A percentile compares a stretch with the other conserved stretches of the same genome.
These are phyloP conservation scores for Lymantria monacha DNA, from an alignment of 2,888 invertebrate species.

Conservation along the genomic window DNA sequence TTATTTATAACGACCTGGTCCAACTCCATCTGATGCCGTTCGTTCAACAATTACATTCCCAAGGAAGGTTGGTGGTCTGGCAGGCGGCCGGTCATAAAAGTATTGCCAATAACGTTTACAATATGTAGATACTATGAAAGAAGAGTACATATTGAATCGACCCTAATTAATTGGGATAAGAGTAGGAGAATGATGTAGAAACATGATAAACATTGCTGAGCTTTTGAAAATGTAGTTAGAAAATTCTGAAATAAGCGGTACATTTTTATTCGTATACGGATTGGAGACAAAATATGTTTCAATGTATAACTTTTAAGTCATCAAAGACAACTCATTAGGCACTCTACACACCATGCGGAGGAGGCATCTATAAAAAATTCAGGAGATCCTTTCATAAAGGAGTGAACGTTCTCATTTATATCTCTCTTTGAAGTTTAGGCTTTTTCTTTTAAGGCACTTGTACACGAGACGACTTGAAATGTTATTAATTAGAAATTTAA, in stretches of 20 bases:
- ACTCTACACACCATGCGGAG: slow-evolving; percentile 57
- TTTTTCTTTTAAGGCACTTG: slow-evolving; percentile 52
- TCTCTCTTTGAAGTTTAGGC: slow-evolving; percentile 61
- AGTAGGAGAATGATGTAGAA: slow-evolving; percentile 4
- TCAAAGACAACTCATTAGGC: slow-evolving; percentile 64
- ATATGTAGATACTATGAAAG: too few species aligned
- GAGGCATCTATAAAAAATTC: slow-evolving; percentile 60
- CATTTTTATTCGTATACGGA: slow-evolving; percentile 29
- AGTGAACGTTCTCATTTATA: slow-evolving; percentile 52
- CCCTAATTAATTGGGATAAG: too few species aligned
- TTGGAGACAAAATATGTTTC: slow-evolving; percentile 41
- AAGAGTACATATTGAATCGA: too few species aligned
- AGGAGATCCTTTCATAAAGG: slow-evolving; percentile 49
- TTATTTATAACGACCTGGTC: too few species aligned
- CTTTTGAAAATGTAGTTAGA: slow-evolving; percentile 3
- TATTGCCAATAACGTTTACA: too few species aligned
- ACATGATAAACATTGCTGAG: slow-evolving; percentile 7
- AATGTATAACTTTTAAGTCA: slow-evolving; percentile 52
- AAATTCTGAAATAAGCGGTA: slow-evolving; percentile 18
- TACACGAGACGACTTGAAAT: slow-evolving; percentile 33
- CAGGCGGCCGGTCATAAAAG: too few species aligned
- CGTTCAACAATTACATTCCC: too few species aligned
- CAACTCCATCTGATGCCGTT: too few species aligned
- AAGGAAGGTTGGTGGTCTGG: too few species aligned
- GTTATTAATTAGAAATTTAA: background rate